Conservation (phyloP, 2,888 invertebrate species). For the Acanthosepion esculentum region DNA sequence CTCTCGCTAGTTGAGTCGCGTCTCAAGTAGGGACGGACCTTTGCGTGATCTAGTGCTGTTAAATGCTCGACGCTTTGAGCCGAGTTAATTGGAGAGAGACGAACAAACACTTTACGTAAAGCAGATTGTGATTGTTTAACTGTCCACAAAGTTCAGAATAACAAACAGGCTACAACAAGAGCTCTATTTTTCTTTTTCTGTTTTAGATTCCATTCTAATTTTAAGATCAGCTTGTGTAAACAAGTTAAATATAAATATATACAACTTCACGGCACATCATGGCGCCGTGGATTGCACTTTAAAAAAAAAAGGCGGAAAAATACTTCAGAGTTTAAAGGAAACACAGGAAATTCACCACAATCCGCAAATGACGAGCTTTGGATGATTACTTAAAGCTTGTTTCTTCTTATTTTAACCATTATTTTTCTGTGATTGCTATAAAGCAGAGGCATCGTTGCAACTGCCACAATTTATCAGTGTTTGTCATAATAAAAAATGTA, state of each 20-base stretch:
- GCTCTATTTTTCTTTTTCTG: background rate
- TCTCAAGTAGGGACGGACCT: constrained; percentile 33
- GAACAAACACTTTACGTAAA: background rate
- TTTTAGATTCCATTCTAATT: background rate
- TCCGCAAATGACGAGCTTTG: background rate
- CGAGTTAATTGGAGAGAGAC: constrained; percentile 18
- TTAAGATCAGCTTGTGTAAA: background rate
- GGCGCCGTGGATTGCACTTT: background rate
- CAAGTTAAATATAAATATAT: constrained; percentile 12
- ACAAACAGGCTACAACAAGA: background rate
- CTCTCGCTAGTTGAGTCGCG: background rate
- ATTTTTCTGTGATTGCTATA: too few relatives aligned
- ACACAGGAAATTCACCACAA: background rate
- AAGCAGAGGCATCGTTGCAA: too few relatives aligned
- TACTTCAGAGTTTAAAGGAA: constrained; percentile 1
- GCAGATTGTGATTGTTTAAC: constrained; percentile 33
- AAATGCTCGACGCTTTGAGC: background rate
- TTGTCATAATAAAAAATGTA: too few relatives aligned
- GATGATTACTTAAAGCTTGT: background rate
- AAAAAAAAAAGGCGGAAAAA: background rate
- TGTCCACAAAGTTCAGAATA: constrained; percentile 11
- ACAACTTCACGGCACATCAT: background rate
- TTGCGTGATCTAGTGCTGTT: background rate
- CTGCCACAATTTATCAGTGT: too few relatives aligned
- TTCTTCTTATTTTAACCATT: too few relatives aligned